These are phyloP conservation scores for Stenichneumon culpator DNA, from an alignment of 2,888 invertebrate species.

Conservation along the genomic window DNA sequence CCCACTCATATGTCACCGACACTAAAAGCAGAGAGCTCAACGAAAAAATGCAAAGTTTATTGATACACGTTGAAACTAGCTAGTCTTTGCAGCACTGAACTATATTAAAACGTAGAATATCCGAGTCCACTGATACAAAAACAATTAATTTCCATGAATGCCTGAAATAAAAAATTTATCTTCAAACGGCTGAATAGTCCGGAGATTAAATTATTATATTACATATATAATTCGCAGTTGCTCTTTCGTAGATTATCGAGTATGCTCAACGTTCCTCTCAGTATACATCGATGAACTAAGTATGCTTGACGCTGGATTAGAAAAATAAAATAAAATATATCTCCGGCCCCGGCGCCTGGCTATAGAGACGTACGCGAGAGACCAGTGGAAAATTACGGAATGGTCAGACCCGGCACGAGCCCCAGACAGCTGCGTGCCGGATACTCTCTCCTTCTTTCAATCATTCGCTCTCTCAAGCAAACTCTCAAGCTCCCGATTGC, in stretches of 20 bases:
- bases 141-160: too few relatives aligned
- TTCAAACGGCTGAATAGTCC: not conserved
- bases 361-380: constrained; percentile 43
- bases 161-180: not conserved
- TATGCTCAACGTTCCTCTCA: not conserved
- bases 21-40: too few relatives aligned
- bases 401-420: constrained; percentile 60
- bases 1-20: not conserved
- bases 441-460: constrained; percentile 52
- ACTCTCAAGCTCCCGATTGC: constrained; percentile 25
- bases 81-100: too few relatives aligned
- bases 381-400: constrained; percentile 71
- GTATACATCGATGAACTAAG: not conserved
- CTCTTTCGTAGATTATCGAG: not conserved
- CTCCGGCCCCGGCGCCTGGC: constrained; percentile 44
- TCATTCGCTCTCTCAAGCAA: constrained; percentile 32
- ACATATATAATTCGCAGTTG: not conserved
- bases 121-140: too few relatives aligned
- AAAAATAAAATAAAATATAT: constrained; percentile 51
- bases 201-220: not conserved
- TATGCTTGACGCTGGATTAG: constrained; percentile 31
- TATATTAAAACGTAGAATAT: not conserved
- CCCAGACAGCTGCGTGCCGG: constrained; percentile 56
- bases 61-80: too few relatives aligned
- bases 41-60: too few relatives aligned